Percentiles rank a stretch among this genome's conserved stretches.
Evolutionary conservation across 1,140 invertebrate species (phyloP).

Genomic region (Caenorhabditis tropicalis): DNA sequence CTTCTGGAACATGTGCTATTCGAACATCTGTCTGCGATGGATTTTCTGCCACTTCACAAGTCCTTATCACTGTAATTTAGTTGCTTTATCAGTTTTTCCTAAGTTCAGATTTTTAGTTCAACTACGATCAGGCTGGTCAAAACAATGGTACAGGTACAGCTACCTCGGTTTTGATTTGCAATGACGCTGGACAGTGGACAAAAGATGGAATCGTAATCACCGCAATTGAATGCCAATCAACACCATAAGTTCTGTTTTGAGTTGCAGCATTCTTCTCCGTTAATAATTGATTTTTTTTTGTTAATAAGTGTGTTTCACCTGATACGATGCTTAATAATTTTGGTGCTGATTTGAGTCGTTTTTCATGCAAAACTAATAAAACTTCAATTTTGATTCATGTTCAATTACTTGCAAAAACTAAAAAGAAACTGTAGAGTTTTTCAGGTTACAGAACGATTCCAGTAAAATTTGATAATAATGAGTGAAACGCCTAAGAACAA

Average conservation of each 20-base stretch:
- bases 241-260: not conserved
- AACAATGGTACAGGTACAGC: not conserved
- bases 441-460: no score
- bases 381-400: no score
- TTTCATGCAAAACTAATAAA: not conserved
- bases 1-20: not conserved
- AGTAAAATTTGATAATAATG: no score
- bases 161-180: not conserved
- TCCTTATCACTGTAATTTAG: not conserved
- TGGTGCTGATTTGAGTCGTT: not conserved
- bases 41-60: not conserved
- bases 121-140: not conserved
- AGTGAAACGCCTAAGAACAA: no score
- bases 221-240: slow-evolving; percentile 10
- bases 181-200: not conserved
- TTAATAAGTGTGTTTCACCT: not conserved
- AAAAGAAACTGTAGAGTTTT: no score
- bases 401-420: no score
- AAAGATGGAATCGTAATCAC: not conserved
- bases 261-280: no score
- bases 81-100: not conserved
- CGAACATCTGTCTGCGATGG: slow-evolving; percentile 12
- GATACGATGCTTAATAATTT: not conserved
- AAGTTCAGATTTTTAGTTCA: not conserved
- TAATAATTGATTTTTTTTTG: no score